phyloP scores from a whole-genome alignment of 1,140 invertebrate genomes.

The Eumaeus atala region DNA sequence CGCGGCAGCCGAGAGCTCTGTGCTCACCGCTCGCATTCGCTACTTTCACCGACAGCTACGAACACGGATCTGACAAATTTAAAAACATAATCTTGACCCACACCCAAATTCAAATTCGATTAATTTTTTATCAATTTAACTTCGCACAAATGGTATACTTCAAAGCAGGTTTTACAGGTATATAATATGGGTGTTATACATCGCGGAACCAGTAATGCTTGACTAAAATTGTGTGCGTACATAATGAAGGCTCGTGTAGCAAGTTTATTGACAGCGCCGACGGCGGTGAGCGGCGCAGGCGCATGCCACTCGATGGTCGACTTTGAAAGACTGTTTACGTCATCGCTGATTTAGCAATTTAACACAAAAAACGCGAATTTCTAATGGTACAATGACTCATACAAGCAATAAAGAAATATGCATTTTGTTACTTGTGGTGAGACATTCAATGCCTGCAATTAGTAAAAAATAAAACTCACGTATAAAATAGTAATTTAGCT shows the following conservation, averaged over 20 bases:
- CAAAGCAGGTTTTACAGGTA: conserved; percentile 11
- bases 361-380: conserved; percentile 48
- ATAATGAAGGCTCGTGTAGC: conserved; percentile 35
- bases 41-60: conserved; percentile 65
- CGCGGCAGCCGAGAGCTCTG: conserved; percentile 48
- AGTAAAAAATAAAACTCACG: too few relatives aligned
- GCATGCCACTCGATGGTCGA: conserved; percentile 39
- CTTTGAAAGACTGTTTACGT: conserved; percentile 50
- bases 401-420: neutral
- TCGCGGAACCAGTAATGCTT: conserved; percentile 2
- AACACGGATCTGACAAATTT: conserved; percentile 42
- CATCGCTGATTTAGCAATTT: conserved; percentile 42
- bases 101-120: conserved; percentile 21
- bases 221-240: conserved; percentile 30
- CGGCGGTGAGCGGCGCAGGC: conserved; percentile 42
- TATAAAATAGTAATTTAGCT: too few relatives aligned
- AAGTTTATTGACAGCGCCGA: conserved; percentile 69
- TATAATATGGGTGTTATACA: conserved; percentile 5
- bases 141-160: neutral
- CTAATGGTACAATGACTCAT: conserved; percentile 42
- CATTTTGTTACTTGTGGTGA: too few relatives aligned
- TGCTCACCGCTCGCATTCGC: conserved; percentile 46
- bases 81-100: conserved; percentile 52
- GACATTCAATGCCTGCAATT: too few relatives aligned
- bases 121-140: conserved; percentile 7